These are phyloP conservation scores for Nycticebus coucang DNA, from an alignment of 2,113 vertebrate genomes.

Conservation along the genomic window DNA sequence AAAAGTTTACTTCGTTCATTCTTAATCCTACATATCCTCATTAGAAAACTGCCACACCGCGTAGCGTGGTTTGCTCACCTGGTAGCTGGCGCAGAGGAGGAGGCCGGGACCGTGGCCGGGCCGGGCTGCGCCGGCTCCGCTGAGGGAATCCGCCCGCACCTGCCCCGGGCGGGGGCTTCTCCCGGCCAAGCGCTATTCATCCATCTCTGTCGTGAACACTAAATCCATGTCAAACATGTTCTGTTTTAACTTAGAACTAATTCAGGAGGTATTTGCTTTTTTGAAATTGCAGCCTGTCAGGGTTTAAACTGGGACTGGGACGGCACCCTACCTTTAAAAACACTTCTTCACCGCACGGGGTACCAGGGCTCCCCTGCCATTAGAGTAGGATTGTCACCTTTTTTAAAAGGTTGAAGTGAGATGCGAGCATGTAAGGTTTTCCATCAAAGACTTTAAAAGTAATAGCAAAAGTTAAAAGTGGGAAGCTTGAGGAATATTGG, in stretches of 20 bases:
- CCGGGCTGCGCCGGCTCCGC: conserved; percentile 13
- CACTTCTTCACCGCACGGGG: background rate
- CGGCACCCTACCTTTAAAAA: background rate
- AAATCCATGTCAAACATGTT: background rate
- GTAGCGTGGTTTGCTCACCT: conserved; percentile 9
- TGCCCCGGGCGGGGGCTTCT: conserved; percentile 13
- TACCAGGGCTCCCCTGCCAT: background rate
- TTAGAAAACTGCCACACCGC: conserved; percentile 62
- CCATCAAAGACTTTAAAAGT: conserved; percentile 22
- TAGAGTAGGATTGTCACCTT: background rate
- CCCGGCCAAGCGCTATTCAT: background rate
- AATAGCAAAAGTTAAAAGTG: background rate
- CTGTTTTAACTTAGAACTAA: conserved; percentile 54
- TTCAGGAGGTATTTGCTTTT: conserved; percentile 19
- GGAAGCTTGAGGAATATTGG: conserved; percentile 6
- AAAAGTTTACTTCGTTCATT: conserved; percentile 49
- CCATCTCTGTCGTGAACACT: conserved; percentile 30
- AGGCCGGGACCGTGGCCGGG: conserved; percentile 15
- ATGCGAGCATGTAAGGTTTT: conserved; percentile 30
- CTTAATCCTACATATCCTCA: conserved; percentile 44
- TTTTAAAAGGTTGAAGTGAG: background rate
- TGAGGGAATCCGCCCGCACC: background rate
- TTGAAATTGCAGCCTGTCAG: background rate
- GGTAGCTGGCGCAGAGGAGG: background rate
- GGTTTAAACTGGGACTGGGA: background rate